phyloP scores from a whole-genome alignment of 2,113 vertebrate genomes.

The Corythoichthys haematopterus region DNA sequence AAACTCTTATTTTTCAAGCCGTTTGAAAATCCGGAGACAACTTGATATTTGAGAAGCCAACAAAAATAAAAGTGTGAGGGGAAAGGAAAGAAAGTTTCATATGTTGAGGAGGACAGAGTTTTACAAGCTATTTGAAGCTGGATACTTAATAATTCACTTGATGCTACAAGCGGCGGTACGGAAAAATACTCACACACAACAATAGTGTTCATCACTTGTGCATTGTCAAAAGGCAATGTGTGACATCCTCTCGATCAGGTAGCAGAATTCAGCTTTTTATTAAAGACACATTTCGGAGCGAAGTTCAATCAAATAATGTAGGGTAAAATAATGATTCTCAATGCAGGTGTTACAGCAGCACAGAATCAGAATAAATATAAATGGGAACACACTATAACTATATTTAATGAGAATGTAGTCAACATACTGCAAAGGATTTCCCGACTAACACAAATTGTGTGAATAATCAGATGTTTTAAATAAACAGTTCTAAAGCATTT shows the following conservation, averaged over 20 bases:
- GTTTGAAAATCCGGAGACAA: conserved; percentile 75
- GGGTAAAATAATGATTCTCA: background rate
- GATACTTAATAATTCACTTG: conserved; percentile 77
- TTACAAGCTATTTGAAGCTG: conserved; percentile 71
- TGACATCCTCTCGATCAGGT: conserved; percentile 40
- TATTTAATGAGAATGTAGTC: no score
- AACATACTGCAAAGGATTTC: background rate
- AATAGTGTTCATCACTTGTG: conserved; percentile 41
- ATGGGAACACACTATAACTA: no score
- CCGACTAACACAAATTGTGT: background rate
- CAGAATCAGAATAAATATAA: no score
- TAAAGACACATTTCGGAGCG: background rate
- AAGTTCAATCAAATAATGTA: background rate
- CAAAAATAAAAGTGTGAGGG: conserved; percentile 62
- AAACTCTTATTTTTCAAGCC: conserved; percentile 68
- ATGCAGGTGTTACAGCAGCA: no score
- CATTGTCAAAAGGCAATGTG: conserved; percentile 47
- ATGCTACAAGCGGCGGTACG: conserved; percentile 57
- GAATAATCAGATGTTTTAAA: background rate
- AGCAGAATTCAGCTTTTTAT: conserved; percentile 1
- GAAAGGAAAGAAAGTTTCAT: conserved; percentile 59
- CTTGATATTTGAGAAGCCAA: conserved; percentile 73
- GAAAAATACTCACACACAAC: conserved; percentile 49
- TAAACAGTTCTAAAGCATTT: background rate
- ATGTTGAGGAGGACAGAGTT: conserved; percentile 66